Percentiles rank a stretch among this genome's conserved stretches.
Conservation (phyloP, 1,140 invertebrate species). For the Drosophila pandora region DNA sequence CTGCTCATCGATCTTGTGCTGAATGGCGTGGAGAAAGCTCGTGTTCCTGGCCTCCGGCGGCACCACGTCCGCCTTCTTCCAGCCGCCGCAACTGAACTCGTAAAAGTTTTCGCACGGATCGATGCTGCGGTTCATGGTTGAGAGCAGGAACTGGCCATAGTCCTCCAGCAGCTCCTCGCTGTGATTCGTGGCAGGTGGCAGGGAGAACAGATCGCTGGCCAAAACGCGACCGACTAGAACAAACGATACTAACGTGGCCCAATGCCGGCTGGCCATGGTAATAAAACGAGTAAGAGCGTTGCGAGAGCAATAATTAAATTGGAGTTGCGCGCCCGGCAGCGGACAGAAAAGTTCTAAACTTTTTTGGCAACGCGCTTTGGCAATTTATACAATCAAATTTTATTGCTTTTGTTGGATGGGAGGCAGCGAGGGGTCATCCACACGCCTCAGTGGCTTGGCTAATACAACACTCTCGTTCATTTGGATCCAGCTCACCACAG, state of each 20-base stretch:
- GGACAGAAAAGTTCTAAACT: constrained; percentile 74
- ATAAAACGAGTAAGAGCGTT: constrained; percentile 3
- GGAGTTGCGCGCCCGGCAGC: constrained; percentile 37
- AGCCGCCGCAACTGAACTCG: constrained; percentile 87
- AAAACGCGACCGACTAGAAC: background rate
- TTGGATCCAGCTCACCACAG: constrained; percentile 51
- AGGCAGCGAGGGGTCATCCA: background rate
- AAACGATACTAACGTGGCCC: constrained; percentile 55
- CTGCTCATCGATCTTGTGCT: constrained; percentile 62
- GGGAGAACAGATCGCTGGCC: constrained; percentile 48
- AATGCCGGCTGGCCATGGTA: constrained; percentile 43
- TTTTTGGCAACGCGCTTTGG: constrained; percentile 44
- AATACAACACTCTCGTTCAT: constrained; percentile 20
- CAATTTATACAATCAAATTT: constrained; percentile 57
- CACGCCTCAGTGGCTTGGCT: constrained; percentile 62
- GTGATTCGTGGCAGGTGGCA: constrained; percentile 42
- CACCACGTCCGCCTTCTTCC: constrained; percentile 84
- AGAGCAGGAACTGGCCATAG: constrained; percentile 60
- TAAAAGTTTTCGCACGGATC: constrained; percentile 92
- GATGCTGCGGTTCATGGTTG: constrained; percentile 79
- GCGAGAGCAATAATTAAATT: constrained; percentile 20
- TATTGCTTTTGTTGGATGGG: background rate
- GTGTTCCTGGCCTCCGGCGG: constrained; percentile 68
- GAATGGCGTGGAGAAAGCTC: constrained; percentile 67
- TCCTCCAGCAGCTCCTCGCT: constrained; percentile 65